A percentile compares a stretch with the other conserved stretches of the same genome.
Evolutionary conservation across 2,888 invertebrate species (phyloP).

Genomic region (Trissolcus brochymenae): DNA sequence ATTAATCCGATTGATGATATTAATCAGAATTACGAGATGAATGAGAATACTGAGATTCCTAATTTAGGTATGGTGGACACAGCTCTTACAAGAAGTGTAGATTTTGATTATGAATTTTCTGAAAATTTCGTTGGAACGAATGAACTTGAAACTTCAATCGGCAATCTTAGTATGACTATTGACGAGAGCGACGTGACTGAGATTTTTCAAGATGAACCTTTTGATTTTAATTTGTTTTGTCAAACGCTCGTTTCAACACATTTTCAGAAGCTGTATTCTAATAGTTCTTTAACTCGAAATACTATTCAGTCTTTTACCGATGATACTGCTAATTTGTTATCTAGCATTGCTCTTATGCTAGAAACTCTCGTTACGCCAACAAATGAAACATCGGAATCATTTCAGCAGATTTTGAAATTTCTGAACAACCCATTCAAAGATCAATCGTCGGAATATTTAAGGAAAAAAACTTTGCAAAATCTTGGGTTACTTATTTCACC

Average conservation of each 20-base stretch:
- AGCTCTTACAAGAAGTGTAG: not conserved
- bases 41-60: not conserved
- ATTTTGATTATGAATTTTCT: not conserved
- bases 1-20: not conserved
- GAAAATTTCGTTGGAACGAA: not conserved
- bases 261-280: constrained; percentile 30
- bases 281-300: not conserved
- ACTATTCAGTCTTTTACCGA: constrained; percentile 12
- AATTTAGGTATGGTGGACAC: not conserved
- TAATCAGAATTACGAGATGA: no score
- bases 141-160: not conserved
- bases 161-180: not conserved
- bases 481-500: constrained; percentile 1
- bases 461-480: constrained; percentile 7
- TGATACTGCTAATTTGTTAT: constrained; percentile 15
- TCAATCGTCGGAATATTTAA: not conserved
- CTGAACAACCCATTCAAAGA: constrained; percentile 5
- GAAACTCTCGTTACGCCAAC: constrained; percentile 12
- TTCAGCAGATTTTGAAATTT: not conserved
- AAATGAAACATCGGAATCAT: not conserved
- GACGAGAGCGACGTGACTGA: not conserved
- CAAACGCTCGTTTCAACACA: constrained; percentile 1
- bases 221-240: constrained; percentile 8
- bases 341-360: constrained; percentile 8
- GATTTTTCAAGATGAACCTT: not conserved